Conservation (phyloP, 2,888 invertebrate genomes). For the Ferrisia virgata region DNA sequence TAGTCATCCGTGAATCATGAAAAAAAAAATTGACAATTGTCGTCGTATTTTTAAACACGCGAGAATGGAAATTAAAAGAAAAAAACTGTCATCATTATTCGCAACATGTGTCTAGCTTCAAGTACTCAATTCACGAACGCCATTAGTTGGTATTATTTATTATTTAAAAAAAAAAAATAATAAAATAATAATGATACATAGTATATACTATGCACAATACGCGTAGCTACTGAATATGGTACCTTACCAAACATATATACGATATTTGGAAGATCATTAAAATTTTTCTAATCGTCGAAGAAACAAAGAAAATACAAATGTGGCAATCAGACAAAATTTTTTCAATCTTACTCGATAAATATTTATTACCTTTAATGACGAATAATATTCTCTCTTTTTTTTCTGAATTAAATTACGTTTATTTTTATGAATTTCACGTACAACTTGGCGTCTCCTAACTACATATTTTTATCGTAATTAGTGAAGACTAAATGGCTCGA, state of each 20-base stretch:
- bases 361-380: not conserved
- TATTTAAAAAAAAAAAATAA: not conserved
- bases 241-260: no score
- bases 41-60: not conserved
- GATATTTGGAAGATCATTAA: not conserved
- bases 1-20: not conserved
- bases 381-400: not conserved
- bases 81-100: not conserved
- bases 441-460: not conserved
- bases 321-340: not conserved
- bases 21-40: not conserved
- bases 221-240: not conserved
- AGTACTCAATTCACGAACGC: conserved; percentile 1
- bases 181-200: no score
- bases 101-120: not conserved
- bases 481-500: not conserved
- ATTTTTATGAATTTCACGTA: not conserved
- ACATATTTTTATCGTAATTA: not conserved
- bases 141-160: conserved; percentile 18
- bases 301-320: not conserved
- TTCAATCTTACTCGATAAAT: not conserved
- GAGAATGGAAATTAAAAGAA: not conserved
- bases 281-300: not conserved
- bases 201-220: not conserved
- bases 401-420: not conserved